These are phyloP conservation scores for Corvus moneduloides DNA, from an alignment of 2,113 vertebrate genomes.

Conservation along the genomic window DNA sequence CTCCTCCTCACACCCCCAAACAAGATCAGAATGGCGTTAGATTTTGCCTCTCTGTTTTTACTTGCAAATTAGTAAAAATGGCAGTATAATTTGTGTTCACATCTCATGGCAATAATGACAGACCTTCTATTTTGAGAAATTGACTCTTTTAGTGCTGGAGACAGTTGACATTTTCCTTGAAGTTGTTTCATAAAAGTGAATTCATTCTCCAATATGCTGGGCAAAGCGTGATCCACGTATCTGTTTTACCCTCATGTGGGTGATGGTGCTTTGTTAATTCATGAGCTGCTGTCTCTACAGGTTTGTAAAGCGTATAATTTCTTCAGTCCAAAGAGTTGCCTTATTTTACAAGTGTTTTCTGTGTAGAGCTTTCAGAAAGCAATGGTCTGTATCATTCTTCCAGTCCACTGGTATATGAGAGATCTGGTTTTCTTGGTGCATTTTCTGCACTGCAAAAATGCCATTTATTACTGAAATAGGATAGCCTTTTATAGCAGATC, in stretches of 20 bases:
- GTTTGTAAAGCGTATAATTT: neutral
- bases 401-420: neutral
- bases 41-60: conserved; percentile 41
- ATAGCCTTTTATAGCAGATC: neutral
- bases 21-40: conserved; percentile 29
- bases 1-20: conserved; percentile 52
- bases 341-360: neutral
- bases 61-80: conserved; percentile 45
- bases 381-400: neutral
- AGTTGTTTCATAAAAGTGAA: neutral
- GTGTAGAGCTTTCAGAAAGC: neutral
- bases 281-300: neutral
- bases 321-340: neutral
- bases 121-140: neutral
- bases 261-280: neutral
- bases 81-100: neutral
- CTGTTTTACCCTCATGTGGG: neutral
- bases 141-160: neutral
- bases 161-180: neutral
- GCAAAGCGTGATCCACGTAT: rapidly evolving
- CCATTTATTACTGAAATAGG: neutral
- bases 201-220: neutral
- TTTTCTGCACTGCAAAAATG: neutral
- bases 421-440: neutral
- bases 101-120: neutral